phyloP scores from a whole-genome alignment of 2,888 invertebrate genomes.

The Heliconius aoede region DNA sequence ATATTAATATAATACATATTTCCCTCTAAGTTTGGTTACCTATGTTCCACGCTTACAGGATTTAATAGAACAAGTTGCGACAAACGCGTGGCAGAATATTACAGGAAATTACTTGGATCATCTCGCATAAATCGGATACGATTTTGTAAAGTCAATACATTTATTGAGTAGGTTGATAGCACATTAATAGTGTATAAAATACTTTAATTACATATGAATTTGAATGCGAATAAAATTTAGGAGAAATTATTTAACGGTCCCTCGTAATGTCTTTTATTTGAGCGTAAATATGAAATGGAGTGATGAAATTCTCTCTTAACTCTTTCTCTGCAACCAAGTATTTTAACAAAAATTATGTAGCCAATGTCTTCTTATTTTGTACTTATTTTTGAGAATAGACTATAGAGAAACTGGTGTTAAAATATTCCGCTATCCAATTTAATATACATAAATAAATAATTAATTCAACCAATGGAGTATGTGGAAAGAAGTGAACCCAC shows the following conservation, averaged over 20 bases:
- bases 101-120: conserved; percentile 50
- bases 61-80: conserved; percentile 66
- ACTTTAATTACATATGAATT: neutral
- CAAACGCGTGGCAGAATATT: conserved; percentile 52
- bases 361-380: no score
- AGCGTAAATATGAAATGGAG: neutral
- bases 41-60: conserved; percentile 56
- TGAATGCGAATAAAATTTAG: neutral
- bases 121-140: conserved; percentile 43
- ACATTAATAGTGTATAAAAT: neutral
- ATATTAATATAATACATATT: no score
- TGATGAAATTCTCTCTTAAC: neutral
- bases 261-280: neutral
- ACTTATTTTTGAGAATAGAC: no score
- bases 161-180: neutral
- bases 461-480: neutral
- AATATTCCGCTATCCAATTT: neutral
- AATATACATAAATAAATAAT: no score
- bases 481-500: no score
- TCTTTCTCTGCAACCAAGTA: no score
- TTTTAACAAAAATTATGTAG: no score
- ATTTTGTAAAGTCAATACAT: conserved; percentile 19
- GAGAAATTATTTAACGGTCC: neutral
- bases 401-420: no score
- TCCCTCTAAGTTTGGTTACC: conserved; percentile 18